A percentile compares a stretch with the other conserved stretches of the same genome.
These are phyloP conservation scores for Crioceris asparagi DNA, from an alignment of 2,888 invertebrate species.

Conservation along the genomic window DNA sequence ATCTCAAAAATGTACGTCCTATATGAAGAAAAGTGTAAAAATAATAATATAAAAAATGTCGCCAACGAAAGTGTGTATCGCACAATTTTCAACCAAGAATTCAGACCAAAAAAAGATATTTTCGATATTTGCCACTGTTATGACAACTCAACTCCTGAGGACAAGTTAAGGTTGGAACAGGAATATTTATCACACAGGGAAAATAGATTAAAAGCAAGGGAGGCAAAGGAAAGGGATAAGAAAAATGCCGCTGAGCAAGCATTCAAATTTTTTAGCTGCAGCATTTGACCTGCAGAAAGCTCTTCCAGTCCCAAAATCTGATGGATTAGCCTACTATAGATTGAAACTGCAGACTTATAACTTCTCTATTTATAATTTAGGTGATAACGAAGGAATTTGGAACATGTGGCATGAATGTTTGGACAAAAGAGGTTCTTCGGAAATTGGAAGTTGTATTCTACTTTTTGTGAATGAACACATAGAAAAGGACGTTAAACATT, in stretches of 20 bases:
- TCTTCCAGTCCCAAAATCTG: slow-evolving; percentile 9
- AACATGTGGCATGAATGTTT: slow-evolving; percentile 15
- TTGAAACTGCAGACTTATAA: slow-evolving; percentile 12
- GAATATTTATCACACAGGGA: too few relatives aligned
- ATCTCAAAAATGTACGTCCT: slow-evolving; percentile 14
- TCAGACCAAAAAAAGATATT: slow-evolving; percentile 21
- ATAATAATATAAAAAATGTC: slow-evolving; percentile 9
- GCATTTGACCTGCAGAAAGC: slow-evolving; percentile 11
- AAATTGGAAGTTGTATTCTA: slow-evolving; percentile 14
- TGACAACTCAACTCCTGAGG: slow-evolving; percentile 10
- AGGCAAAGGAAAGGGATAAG: slow-evolving; percentile 15
- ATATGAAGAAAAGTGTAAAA: slow-evolving; percentile 11
- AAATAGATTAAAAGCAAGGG: too few relatives aligned
- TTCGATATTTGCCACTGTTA: slow-evolving; percentile 14
- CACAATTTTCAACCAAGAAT: slow-evolving; percentile 20
- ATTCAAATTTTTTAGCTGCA: slow-evolving; percentile 2
- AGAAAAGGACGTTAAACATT: slow-evolving; percentile 5
- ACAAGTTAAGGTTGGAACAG: slow-evolving; percentile 17
- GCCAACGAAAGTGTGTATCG: slow-evolving; percentile 11
- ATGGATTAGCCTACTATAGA: slow-evolving; percentile 13
- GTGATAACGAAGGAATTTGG: slow-evolving; percentile 8
- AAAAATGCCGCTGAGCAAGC: slow-evolving; percentile 2
- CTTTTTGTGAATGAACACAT: slow-evolving; percentile 4
- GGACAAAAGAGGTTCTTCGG: slow-evolving; percentile 12
- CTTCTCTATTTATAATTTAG: slow-evolving; percentile 11